phyloP scores from a whole-genome alignment of 2,888 invertebrate genomes.

The Lucinisca nassula region DNA sequence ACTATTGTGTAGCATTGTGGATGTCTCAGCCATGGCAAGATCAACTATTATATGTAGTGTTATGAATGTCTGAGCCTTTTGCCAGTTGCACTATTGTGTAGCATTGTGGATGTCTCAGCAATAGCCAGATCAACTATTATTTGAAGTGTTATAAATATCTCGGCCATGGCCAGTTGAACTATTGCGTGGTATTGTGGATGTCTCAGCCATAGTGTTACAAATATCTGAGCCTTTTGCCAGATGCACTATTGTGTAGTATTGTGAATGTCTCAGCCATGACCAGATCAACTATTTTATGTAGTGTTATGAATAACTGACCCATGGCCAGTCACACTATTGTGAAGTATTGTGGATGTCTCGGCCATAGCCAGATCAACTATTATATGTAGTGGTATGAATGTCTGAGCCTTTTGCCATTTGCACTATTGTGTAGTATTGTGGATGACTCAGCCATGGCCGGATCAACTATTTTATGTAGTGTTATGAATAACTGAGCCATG shows the following conservation, averaged over 20 bases:
- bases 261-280: too few species aligned
- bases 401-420: slow-evolving; percentile 85
- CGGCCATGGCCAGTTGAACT: too few species aligned
- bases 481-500: too few species aligned
- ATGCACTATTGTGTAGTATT: too few species aligned
- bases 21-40: slow-evolving; percentile 58
- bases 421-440: slow-evolving; percentile 33
- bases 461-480: too few species aligned
- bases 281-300: too few species aligned
- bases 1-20: slow-evolving; percentile 35
- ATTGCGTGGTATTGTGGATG: too few species aligned
- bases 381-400: too few species aligned
- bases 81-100: slow-evolving; percentile 72
- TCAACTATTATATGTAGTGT: too few species aligned
- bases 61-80: slow-evolving; percentile 85
- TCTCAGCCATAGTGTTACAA: too few species aligned
- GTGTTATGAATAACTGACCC: slow-evolving; percentile 80
- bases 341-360: slow-evolving; percentile 50
- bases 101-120: slow-evolving; percentile 50
- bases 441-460: slow-evolving; percentile 59
- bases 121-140: slow-evolving; percentile 48
- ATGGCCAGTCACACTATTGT: slow-evolving; percentile 80
- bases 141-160: too few species aligned
- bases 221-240: too few species aligned
- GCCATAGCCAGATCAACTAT: slow-evolving; percentile 46